These are phyloP conservation scores for Ricordea florida DNA, from an alignment of 92 coral and sea anemone genomes.

Conservation along the genomic window DNA sequence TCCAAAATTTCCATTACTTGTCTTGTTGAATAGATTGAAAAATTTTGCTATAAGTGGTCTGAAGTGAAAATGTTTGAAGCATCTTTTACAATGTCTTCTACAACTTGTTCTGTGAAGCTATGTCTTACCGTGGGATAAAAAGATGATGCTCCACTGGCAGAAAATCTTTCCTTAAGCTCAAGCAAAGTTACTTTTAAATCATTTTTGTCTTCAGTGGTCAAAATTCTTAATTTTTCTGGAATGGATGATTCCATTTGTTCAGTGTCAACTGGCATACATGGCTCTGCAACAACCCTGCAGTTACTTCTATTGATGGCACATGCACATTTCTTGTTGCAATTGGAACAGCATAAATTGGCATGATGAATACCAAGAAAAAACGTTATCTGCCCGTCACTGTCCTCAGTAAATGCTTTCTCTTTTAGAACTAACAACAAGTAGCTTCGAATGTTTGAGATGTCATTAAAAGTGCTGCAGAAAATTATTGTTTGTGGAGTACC, in stretches of 20 bases:
- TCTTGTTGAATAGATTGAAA: constrained; percentile 13
- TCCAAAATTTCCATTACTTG: constrained; percentile 28
- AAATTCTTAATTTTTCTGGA: background rate
- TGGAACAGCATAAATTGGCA: constrained; percentile 23
- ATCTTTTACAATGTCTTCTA: background rate
- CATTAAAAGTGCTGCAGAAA: constrained; percentile 34
- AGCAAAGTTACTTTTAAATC: background rate
- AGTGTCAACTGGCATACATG: constrained; percentile 27
- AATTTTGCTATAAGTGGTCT: constrained; percentile 1
- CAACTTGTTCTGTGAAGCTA: constrained; percentile 19
- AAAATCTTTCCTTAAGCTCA: constrained; percentile 6
- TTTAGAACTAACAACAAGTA: constrained; percentile 14
- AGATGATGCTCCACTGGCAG: constrained; percentile 1
- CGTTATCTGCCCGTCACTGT: constrained; percentile 11
- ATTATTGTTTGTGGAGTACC: constrained; percentile 25
- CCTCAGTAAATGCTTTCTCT: constrained; percentile 17
- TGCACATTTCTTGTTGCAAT: background rate
- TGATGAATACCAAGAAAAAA: constrained; percentile 18
- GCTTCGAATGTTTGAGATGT: constrained; percentile 17
- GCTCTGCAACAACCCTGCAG: constrained; percentile 31
- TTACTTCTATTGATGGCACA: constrained; percentile 13
- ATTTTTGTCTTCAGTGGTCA: background rate
- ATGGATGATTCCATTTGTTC: background rate
- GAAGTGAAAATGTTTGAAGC: constrained; percentile 3
- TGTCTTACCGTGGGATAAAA: constrained; percentile 5